These are phyloP conservation scores for Hydractinia echinata DNA, from an alignment of 30 jellyfish, hydroid and myxozoan genomes.

Conservation along the genomic window DNA sequence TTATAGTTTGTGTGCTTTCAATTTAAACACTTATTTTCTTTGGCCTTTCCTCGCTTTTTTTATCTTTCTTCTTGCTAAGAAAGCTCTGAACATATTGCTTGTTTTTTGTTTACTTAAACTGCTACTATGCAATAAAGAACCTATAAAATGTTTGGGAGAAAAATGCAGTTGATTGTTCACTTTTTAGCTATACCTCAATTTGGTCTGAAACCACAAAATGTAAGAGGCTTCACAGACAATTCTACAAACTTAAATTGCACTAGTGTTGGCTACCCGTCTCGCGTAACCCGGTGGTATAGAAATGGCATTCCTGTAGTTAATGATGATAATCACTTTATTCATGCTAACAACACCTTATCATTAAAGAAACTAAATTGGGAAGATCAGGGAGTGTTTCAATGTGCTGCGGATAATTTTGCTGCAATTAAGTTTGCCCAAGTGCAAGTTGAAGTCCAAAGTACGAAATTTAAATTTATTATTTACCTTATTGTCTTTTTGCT, in stretches of 20 bases:
- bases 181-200: conserved; percentile 8
- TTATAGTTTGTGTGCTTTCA: too few relatives aligned
- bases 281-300: conserved; percentile 51
- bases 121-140: too few relatives aligned
- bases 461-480: background rate
- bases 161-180: background rate
- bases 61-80: too few relatives aligned
- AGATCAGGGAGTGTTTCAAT: conserved; percentile 76
- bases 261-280: conserved; percentile 44
- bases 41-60: too few relatives aligned
- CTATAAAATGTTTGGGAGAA: too few relatives aligned
- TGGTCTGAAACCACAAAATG: conserved; percentile 22
- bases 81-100: too few relatives aligned
- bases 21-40: too few relatives aligned
- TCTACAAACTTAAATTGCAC: conserved; percentile 64
- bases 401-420: conserved; percentile 60
- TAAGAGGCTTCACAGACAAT: conserved; percentile 64
- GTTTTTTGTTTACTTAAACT: too few relatives aligned
- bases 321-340: conserved; percentile 23
- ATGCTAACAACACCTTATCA: conserved; percentile 41
- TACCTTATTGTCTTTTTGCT: background rate
- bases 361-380: conserved; percentile 49
- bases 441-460: conserved; percentile 54
- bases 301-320: conserved; percentile 52
- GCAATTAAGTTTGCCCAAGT: conserved; percentile 56